Evolutionary conservation across 2,888 invertebrate genomes (phyloP).

Genomic region (Metacarcinus magister): DNA sequence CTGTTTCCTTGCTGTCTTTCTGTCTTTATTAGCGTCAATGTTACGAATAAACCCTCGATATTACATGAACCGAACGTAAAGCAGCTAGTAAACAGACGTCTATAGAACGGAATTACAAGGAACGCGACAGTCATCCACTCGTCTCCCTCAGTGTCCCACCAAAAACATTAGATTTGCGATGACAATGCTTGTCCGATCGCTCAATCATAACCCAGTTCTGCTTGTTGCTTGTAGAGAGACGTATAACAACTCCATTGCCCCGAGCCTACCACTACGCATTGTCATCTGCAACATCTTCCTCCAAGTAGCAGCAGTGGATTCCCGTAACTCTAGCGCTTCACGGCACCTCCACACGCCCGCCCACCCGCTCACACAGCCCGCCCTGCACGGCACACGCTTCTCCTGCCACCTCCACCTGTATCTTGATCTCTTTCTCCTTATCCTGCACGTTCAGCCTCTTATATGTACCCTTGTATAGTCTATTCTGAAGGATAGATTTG

Average conservation of each 20-base stretch:
- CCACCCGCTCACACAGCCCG: not conserved
- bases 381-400: not conserved
- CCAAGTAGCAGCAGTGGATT: not conserved
- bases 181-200: constrained; percentile 76
- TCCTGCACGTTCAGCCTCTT: not conserved
- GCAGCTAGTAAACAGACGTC: not conserved
- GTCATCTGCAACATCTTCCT: constrained; percentile 69
- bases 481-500: too few relatives aligned
- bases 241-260: not conserved
- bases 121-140: constrained; percentile 34
- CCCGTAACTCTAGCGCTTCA: not conserved
- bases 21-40: not conserved
- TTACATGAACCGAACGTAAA: not conserved
- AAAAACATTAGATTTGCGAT: constrained; percentile 67
- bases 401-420: not conserved
- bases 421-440: not conserved
- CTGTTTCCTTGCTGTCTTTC: not conserved
- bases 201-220: constrained; percentile 72
- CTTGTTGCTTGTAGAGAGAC: constrained; percentile 47
- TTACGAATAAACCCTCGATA: not conserved
- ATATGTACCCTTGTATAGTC: too few relatives aligned
- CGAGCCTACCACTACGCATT: constrained; percentile 70
- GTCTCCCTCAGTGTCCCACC: not conserved
- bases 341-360: not conserved
- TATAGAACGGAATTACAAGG: not conserved